Percentiles rank a stretch among this genome's conserved stretches.
These are phyloP conservation scores for Crotalus helleri DNA, from an alignment of 2,113 vertebrate species.

Conservation along the genomic window DNA sequence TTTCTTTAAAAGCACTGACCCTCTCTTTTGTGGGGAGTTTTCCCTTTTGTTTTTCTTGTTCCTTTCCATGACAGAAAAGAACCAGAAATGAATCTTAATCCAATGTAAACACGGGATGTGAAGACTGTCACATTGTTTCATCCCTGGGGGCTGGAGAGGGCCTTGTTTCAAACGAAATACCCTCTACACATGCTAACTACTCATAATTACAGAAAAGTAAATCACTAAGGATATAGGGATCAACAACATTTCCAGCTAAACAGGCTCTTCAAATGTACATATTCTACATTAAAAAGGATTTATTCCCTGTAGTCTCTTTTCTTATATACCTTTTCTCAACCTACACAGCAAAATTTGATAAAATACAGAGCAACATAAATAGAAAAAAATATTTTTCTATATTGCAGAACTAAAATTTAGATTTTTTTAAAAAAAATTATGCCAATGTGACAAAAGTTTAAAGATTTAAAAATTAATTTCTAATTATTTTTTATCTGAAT, in stretches of 20 bases:
- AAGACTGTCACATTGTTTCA: constrained; percentile 60
- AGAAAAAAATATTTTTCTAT: background rate
- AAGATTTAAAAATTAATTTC: background rate
- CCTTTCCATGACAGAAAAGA: constrained; percentile 59
- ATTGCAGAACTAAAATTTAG: background rate
- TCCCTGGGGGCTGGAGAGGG: constrained; percentile 45
- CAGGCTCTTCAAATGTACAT: constrained; percentile 30
- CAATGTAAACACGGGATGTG: constrained; percentile 64
- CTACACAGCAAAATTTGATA: constrained; percentile 4
- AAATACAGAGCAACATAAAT: constrained; percentile 7
- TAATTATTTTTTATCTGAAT: background rate
- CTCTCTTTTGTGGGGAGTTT: constrained; percentile 48
- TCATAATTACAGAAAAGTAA: constrained; percentile 51
- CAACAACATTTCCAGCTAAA: constrained; percentile 41
- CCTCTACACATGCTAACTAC: constrained; percentile 53
- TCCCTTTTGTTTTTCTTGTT: constrained; percentile 41
- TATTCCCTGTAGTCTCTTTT: constrained; percentile 31
- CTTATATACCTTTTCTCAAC: background rate
- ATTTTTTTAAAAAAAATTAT: background rate
- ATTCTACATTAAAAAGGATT: constrained; percentile 36
- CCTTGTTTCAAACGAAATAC: constrained; percentile 56
- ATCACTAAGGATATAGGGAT: constrained; percentile 57
- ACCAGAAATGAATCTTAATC: constrained; percentile 65
- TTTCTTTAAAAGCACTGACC: constrained; percentile 63
- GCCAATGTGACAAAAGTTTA: background rate